Percentiles rank a stretch among this genome's conserved stretches.
These are phyloP conservation scores for Hypomecis atomaria DNA, from an alignment of 2,888 invertebrate species.

Conservation along the genomic window DNA sequence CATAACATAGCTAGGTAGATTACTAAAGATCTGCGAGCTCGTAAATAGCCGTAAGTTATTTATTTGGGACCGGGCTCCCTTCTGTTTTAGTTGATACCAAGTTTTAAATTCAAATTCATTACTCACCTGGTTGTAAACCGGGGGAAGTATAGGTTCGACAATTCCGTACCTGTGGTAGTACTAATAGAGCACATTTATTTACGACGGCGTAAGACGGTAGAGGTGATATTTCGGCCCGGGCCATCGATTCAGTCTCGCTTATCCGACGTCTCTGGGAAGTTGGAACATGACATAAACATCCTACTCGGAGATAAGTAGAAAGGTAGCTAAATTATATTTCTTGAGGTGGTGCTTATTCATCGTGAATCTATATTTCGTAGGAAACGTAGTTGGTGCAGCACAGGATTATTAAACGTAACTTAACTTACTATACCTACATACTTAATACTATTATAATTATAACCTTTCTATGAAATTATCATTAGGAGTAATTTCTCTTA, in stretches of 20 bases:
- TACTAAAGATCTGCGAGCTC: conserved; percentile 26
- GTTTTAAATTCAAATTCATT: conserved; percentile 44
- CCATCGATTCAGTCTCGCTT: conserved; percentile 43
- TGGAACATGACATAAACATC: conserved; percentile 39
- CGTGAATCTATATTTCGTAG: not conserved
- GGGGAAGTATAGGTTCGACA: conserved; percentile 37
- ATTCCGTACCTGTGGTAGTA: conserved; percentile 33
- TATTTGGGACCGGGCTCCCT: conserved; percentile 27
- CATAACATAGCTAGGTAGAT: conserved; percentile 5
- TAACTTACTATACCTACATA: no score
- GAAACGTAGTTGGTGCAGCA: no score
- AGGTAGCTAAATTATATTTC: conserved; percentile 9
- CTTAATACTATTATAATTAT: no score
- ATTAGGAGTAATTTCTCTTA: no score
- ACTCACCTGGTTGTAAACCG: conserved; percentile 34
- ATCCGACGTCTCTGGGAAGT: conserved; percentile 35
- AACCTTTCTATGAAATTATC: no score
- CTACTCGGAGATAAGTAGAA: conserved; percentile 34
- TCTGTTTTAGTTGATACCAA: conserved; percentile 29
- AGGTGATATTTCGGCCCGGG: conserved; percentile 39
- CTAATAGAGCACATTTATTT: conserved; percentile 44
- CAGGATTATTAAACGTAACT: no score
- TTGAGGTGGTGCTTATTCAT: conserved; percentile 4
- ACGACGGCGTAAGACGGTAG: conserved; percentile 35
- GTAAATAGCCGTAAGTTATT: conserved; percentile 31